A percentile compares a stretch with the other conserved stretches of the same genome.
phyloP scores from a whole-genome alignment of 2,797 vertebrate species.

The Florisuga fusca region DNA sequence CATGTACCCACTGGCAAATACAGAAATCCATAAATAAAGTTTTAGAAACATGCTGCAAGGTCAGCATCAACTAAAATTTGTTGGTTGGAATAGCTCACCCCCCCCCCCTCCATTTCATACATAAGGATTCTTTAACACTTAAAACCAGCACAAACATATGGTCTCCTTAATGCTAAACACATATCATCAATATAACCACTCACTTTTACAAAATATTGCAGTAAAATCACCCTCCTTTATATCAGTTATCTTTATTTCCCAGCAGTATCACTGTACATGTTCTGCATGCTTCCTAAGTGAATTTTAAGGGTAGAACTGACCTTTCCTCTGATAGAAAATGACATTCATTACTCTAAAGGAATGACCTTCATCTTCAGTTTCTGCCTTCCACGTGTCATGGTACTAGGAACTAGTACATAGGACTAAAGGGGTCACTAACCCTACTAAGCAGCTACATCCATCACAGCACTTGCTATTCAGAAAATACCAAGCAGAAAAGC shows the following conservation, averaged over 20 bases:
- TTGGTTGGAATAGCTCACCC: neutral
- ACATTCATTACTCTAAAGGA: neutral
- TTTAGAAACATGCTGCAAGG: neutral
- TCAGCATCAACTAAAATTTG: neutral
- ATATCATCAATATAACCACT: neutral
- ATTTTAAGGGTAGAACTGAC: neutral
- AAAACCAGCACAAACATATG: neutral
- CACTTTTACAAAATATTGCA: neutral
- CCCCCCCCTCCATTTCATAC: neutral
- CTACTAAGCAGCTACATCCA: neutral
- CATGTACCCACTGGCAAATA: neutral
- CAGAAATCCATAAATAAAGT: neutral
- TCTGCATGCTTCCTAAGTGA: neutral
- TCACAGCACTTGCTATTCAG: neutral
- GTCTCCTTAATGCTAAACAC: neutral
- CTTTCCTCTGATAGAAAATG: neutral
- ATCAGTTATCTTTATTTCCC: neutral
- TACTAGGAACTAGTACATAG: neutral
- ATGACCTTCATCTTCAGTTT: neutral
- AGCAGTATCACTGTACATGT: neutral
- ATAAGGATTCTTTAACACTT: neutral
- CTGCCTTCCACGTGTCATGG: neutral
- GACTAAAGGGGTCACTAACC: neutral
- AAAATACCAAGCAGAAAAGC: neutral
- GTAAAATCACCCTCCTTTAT: neutral